Conservation (phyloP, 2,113 vertebrate species). For the Megaleporinus macrocephalus region DNA sequence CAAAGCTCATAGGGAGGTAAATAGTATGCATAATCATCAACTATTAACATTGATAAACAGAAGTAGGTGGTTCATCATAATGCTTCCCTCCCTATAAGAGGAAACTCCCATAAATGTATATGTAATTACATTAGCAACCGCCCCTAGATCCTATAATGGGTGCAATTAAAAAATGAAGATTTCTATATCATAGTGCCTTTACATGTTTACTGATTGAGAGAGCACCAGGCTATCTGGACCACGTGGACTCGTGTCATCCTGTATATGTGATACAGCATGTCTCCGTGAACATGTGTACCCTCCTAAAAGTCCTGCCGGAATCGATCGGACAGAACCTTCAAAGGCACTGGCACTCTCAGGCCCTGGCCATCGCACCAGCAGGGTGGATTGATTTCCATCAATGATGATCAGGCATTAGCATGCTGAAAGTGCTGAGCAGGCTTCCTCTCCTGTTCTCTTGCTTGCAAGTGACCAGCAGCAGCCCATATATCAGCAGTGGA, state of each 20-base stretch:
- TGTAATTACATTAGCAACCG: too few species aligned
- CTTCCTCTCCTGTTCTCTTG: background rate
- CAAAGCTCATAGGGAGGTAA: too few species aligned
- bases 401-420: slow-evolving; percentile 34
- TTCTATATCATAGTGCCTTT: too few species aligned
- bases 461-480: slow-evolving; percentile 2
- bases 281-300: slow-evolving; percentile 13
- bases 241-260: background rate
- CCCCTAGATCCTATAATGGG: too few species aligned
- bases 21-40: too few species aligned
- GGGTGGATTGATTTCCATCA: slow-evolving; percentile 29
- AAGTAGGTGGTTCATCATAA: too few species aligned
- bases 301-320: slow-evolving; percentile 5
- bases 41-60: too few species aligned
- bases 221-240: too few species aligned
- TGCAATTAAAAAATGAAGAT: too few species aligned
- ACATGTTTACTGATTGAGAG: background rate
- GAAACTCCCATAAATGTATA: too few species aligned
- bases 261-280: background rate
- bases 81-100: too few species aligned
- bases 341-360: slow-evolving; percentile 8
- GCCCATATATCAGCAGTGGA: background rate
- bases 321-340: slow-evolving; percentile 25
- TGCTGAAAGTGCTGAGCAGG: slow-evolving; percentile 30
- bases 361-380: slow-evolving; percentile 28